Evolutionary conservation across 2,888 invertebrate genomes (phyloP).

Genomic region (Leptinotarsa rubiginosa): DNA sequence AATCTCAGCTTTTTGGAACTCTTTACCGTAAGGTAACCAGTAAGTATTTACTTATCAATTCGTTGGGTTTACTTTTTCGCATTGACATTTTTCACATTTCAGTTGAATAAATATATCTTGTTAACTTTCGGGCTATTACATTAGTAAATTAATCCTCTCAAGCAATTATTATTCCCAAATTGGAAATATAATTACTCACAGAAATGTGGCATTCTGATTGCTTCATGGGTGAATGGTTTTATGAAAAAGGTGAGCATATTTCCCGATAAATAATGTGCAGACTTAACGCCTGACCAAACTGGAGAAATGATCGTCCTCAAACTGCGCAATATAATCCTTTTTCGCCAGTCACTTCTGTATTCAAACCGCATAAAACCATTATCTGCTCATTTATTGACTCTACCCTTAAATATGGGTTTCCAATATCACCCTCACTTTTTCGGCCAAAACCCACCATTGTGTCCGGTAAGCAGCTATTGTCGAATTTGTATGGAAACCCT

Average conservation of each 20-base stretch:
- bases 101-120: no score
- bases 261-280: not conserved
- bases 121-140: no score
- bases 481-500: constrained; percentile 40
- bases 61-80: no score
- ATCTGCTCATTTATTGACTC: constrained; percentile 28
- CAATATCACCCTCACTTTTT: constrained; percentile 34
- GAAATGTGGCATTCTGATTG: not conserved
- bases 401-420: constrained; percentile 30
- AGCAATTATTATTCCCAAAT: no score
- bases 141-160: no score
- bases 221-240: not conserved
- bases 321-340: constrained; percentile 28
- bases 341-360: constrained; percentile 25
- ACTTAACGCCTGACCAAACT: not conserved
- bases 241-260: not conserved
- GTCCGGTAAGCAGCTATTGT: constrained; percentile 39
- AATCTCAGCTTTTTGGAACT: no score
- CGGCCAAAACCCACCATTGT: constrained; percentile 35
- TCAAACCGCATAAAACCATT: constrained; percentile 27
- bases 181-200: no score
- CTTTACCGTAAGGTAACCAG: no score
- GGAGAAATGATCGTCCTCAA: not conserved
- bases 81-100: no score
- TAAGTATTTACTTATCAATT: no score